Conservation (phyloP, 2,888 invertebrate genomes). For the Mongoloraphidia duomilia region DNA sequence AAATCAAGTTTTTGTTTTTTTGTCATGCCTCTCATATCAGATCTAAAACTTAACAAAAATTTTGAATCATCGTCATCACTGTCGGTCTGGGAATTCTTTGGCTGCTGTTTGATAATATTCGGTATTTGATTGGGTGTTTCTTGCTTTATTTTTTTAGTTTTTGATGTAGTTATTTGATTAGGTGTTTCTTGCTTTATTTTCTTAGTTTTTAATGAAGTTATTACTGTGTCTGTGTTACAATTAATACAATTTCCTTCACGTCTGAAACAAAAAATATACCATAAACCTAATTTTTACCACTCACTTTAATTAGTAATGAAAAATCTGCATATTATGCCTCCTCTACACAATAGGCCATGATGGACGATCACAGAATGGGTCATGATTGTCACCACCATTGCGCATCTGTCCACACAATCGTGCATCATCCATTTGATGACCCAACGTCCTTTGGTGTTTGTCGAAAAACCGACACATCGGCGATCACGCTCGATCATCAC, state of each 20-base stretch:
- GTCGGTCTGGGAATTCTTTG: background rate
- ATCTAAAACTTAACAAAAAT: conserved; percentile 1
- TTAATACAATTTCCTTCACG: background rate
- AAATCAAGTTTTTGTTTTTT: conserved; percentile 1
- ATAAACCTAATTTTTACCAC: background rate
- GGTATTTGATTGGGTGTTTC: background rate
- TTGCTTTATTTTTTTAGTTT: background rate
- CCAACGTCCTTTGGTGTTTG: too few species aligned
- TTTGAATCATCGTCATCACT: conserved; percentile 1
- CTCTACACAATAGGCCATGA: too few species aligned
- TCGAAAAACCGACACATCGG: too few species aligned
- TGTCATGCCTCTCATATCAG: conserved; percentile 1
- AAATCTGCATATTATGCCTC: background rate
- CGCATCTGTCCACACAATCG: too few species aligned
- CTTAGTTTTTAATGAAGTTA: background rate
- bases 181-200: background rate
- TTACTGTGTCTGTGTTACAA: background rate
- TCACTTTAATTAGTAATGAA: background rate
- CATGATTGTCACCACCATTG: too few species aligned
- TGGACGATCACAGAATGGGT: too few species aligned
- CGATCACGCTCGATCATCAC: too few species aligned
- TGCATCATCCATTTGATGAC: too few species aligned
- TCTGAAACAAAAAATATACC: background rate
- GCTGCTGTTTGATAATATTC: background rate
- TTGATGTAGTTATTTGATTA: background rate